Conservation (phyloP, 2,113 vertebrate genomes). For the Cairina moschata region DNA sequence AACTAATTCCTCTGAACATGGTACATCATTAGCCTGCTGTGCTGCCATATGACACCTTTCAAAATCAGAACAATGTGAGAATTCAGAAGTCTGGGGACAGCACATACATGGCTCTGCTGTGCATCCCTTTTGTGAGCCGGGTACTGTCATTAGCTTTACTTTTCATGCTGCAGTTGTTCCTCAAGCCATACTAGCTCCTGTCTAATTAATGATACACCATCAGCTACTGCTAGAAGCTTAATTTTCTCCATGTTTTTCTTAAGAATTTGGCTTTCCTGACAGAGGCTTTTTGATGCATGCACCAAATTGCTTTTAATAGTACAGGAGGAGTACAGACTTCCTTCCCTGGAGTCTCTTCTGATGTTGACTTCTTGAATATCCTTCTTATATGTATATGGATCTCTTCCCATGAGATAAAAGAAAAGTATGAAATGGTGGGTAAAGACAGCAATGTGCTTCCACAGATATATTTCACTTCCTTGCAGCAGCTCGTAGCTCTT, state of each 20-base stretch:
- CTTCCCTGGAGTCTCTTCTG: not conserved
- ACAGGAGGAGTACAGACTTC: not conserved
- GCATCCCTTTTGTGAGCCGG: not conserved
- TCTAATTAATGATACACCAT: not conserved
- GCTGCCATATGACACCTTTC: constrained; percentile 72
- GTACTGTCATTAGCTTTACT: not conserved
- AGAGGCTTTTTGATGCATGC: constrained; percentile 14
- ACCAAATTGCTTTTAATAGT: not conserved
- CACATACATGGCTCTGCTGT: not conserved
- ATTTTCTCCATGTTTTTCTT: constrained; percentile 18
- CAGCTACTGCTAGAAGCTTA: not conserved
- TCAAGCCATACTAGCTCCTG: not conserved
- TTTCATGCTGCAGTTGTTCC: not conserved
- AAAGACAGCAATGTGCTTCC: not conserved
- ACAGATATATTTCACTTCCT: not conserved
- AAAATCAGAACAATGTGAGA: constrained; percentile 56
- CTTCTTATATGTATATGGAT: not conserved
- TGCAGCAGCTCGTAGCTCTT: not conserved
- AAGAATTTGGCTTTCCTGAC: not conserved
- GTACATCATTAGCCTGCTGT: constrained; percentile 73
- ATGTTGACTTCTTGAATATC: not conserved
- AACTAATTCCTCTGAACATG: constrained; percentile 68
- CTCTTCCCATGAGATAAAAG: not conserved
- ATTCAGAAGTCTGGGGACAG: constrained; percentile 42
- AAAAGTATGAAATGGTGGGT: not conserved